A percentile compares a stretch with the other conserved stretches of the same genome.
Evolutionary conservation across 2,888 invertebrate species (phyloP).

Genomic region (Calameuta idolon): DNA sequence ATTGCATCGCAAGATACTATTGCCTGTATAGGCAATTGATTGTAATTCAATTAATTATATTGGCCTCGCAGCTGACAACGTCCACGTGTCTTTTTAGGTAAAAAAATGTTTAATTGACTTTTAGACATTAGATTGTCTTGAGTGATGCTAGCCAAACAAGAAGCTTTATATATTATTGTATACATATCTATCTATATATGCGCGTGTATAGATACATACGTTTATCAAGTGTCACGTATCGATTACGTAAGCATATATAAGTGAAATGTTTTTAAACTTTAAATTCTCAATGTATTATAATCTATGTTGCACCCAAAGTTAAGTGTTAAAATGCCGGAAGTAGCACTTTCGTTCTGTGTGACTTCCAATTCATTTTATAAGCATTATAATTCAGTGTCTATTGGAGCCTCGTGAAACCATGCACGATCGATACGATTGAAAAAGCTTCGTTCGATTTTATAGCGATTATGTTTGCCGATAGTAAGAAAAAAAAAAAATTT

Average conservation of each 20-base stretch:
- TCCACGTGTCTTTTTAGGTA: slow-evolving; percentile 59
- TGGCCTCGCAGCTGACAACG: slow-evolving; percentile 62
- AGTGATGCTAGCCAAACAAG: slow-evolving; percentile 46
- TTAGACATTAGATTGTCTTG: slow-evolving; percentile 39
- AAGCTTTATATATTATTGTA: slow-evolving; percentile 42
- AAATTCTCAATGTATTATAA: slow-evolving; percentile 47
- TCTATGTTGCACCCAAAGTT: slow-evolving; percentile 49
- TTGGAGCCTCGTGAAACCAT: slow-evolving; percentile 3
- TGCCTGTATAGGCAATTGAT: not conserved
- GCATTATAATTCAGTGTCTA: not conserved
- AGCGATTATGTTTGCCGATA: not conserved
- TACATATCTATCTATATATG: slow-evolving; percentile 26
- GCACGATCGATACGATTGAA: not conserved
- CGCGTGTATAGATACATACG: slow-evolving; percentile 33
- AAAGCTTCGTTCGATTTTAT: not conserved
- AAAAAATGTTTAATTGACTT: slow-evolving; percentile 27
- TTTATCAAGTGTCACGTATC: slow-evolving; percentile 42
- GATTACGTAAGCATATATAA: slow-evolving; percentile 42
- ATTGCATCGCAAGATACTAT: not conserved
- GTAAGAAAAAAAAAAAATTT: not conserved
- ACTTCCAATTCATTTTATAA: slow-evolving; percentile 4
- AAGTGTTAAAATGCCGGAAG: slow-evolving; percentile 38
- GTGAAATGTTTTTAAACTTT: slow-evolving; percentile 47
- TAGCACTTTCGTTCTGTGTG: slow-evolving; percentile 23
- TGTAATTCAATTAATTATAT: slow-evolving; percentile 18